Base-by-base conservation (phyloP, 2,888 invertebrate genomes). In the Scotopteryx bipunctaria region DNA sequence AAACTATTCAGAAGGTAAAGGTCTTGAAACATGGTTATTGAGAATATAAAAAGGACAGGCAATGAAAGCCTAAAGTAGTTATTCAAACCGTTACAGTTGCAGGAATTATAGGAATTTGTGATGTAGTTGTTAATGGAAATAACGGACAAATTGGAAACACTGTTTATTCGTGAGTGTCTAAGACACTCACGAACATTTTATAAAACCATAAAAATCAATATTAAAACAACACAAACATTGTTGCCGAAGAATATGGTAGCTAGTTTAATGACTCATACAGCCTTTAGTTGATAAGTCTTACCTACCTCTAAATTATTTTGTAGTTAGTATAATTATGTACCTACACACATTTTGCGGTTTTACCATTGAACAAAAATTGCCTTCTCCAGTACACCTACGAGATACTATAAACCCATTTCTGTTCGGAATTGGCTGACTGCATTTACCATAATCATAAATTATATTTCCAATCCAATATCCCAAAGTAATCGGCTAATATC, bases 401-500 rank as follows among this genome's bases (percentile, higher is more conserved):
- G 23, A 37, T 19, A 5, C 15, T 16, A 25, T 27, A 31, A 47
- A 47, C 17, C 38, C 29, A 55, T 35, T 45, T 47, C 25, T 21
- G 35, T 38, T 25, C 35, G 33, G 45, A 45, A 56, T 41, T 43
- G 47, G 23, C 29, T 32, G 25, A 15, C 25, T 44, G 21, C 37
- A 9, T 38, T 43, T 49, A 44, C 45, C 36, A 57, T 64, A 49
- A 56, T 56, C 48, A 37, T 48, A 55, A 62, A 66, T 64, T 66
- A 69, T 68, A 66, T 66, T 72, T 71, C 71, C 76, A 71, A 76
- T 75, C 68, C 65, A 69, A 72, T 73, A 64, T 67, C 51, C 52
- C 63, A 80, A 83, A 83, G 81, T 82, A 82, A 83, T 83, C 81
- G 77, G 68, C 66, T 71, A 76, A 76, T 78, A 69, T 76, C 63